Base-by-base conservation (phyloP, 1,140 invertebrate genomes). In the Drosophila erecta region DNA sequence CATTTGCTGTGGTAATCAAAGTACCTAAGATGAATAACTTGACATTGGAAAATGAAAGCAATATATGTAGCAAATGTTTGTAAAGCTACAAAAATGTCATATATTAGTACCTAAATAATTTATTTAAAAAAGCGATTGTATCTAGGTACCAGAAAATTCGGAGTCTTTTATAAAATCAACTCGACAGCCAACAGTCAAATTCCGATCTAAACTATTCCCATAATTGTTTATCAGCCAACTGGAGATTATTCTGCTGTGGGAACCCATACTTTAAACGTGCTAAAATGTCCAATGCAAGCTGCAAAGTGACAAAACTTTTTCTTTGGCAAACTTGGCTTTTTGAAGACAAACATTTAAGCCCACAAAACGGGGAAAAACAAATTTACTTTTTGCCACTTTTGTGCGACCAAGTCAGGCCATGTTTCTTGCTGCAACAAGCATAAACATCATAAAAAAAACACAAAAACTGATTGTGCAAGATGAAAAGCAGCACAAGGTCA, bases 231-330 rank as follows among this genome's bases (percentile, higher is more conserved):
- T 54, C 46, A 46, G 35, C 8, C 12, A 33, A 11, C 15, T 17
- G 24, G 15, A 60, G 64, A 51, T 43, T 49, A 44, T 50, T 44
- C 14, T 37, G 44, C n/a, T 71, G 24, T 27, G 38, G 54, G 50
- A 76, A 40, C 65, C 65, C 67, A 57, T 57, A 27, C 35, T 44
- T 71, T 56, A 70, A 70, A 70, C 67, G 67, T 65, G 58, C 38
- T 51, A 37, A 27, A 61, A 75, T 46, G 51, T 74, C 38, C 67
- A 43, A 62, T 38, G 50, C 41, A 17, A 72, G 38, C 54, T 40
- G 10, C 46, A 55, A 74, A 74, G 70, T 74, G 58, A 74, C 69
- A 61, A 54, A 71, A 70, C 66, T 57, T 70, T 70, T 37, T 57
- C 67, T 70, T 70, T 47, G 27, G 6, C 67, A 70, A 71, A 71